Evolutionary conservation across 2,113 vertebrate species (phyloP).

Genomic region (Canis aureus): DNA sequence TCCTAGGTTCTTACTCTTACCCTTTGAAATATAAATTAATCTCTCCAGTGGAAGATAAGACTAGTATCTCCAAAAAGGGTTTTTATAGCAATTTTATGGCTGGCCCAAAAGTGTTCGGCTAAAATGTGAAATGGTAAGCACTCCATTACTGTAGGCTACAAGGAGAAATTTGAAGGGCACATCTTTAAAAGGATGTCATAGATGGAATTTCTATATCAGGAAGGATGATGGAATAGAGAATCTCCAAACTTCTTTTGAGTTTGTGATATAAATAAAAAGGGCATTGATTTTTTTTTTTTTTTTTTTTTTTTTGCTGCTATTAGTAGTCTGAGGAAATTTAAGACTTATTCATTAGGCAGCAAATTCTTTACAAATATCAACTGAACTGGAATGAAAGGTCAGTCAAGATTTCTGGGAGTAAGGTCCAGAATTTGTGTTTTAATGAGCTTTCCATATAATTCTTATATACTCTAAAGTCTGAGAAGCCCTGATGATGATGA

Average conservation of each 20-base stretch:
- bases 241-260: slow-evolving; percentile 13
- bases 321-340: slow-evolving; percentile 9
- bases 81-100: background rate
- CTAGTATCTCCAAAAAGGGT: background rate
- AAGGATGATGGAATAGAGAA: background rate
- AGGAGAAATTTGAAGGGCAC: background rate
- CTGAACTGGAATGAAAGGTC: background rate
- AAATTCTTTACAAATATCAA: background rate
- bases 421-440: background rate
- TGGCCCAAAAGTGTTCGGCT: background rate
- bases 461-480: background rate
- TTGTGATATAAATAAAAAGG: slow-evolving; percentile 16
- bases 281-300: background rate
- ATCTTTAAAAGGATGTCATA: background rate
- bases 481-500: background rate
- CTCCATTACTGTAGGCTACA: background rate
- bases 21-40: background rate
- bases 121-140: background rate
- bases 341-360: background rate
- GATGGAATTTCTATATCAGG: background rate
- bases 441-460: background rate
- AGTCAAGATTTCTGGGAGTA: background rate
- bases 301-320: background rate
- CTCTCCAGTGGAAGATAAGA: background rate
- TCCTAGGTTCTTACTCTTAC: background rate